These are phyloP conservation scores for Uropetala carovei DNA, from an alignment of 2,888 invertebrate species.

Conservation along the genomic window DNA sequence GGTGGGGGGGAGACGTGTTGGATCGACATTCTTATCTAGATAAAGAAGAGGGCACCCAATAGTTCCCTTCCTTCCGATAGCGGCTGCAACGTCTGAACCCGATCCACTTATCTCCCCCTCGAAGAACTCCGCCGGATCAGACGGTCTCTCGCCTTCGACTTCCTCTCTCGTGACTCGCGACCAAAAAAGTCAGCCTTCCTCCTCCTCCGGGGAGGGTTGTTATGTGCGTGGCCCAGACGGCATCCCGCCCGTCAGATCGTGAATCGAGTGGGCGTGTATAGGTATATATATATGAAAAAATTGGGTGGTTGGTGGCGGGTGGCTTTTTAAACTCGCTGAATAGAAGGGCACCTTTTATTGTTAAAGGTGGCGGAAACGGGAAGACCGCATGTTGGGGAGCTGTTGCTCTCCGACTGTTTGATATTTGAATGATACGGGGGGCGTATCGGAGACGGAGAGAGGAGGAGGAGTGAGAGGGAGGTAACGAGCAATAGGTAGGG, in stretches of 20 bases:
- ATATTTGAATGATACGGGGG: constrained; percentile 24
- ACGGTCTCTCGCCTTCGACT: not conserved
- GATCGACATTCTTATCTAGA: not conserved
- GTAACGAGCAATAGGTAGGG: no score
- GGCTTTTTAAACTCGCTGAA: not conserved
- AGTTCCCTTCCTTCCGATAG: not conserved
- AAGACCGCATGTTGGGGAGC: not conserved
- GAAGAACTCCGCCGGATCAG: not conserved
- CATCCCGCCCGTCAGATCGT: not conserved
- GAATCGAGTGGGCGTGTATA: not conserved
- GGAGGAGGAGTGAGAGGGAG: not conserved
- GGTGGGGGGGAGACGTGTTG: not conserved
- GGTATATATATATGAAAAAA: no score
- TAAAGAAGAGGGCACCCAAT: not conserved
- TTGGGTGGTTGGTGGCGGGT: not conserved
- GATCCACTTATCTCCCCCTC: not conserved
- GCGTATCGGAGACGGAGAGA: not conserved
- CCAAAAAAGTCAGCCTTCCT: constrained; percentile 8
- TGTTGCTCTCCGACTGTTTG: not conserved
- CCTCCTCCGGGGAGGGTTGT: not conserved
- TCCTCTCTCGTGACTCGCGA: constrained; percentile 23
- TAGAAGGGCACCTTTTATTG: not conserved
- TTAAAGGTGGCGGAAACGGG: not conserved
- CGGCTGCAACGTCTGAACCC: not conserved
- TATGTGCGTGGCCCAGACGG: no score